Base-by-base conservation (phyloP, 2,113 vertebrate genomes). In the Notechis scutatus region DNA sequence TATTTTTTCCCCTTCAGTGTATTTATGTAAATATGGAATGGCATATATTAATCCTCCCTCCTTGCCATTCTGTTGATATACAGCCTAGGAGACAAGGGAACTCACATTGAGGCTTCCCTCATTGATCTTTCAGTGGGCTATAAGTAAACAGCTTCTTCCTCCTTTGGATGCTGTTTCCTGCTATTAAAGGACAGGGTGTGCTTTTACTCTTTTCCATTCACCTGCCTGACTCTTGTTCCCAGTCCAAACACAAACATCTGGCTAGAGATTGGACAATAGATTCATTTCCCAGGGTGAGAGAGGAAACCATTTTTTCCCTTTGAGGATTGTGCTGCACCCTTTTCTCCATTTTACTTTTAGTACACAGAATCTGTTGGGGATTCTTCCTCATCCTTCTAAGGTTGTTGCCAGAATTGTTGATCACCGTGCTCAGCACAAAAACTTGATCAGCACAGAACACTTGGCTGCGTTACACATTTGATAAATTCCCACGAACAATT, bases 21-120 rank as follows among this genome's bases (percentile, higher is more conserved):
- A 39, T 26, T 85, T 87, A n/a, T 92, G 91, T 85, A 34, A 92
- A 89, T 1, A 29, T 0, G 29, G 91, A 74, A 59, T 56, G 6
- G 20, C 14, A 47, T n/a, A 26, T 85, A 14, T 1, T 0, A 20
- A 0, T 92, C 74, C 0, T 18, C 3, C 10, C 1, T 0, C 3
- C 45, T 39, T 47, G 88, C 42, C 24, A 91, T 9, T 52, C 42
- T 23, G 0, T 1, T 59, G 0, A 92, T 34, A 11, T 6, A 0
- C 0, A 0, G 11, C 88, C 64, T 15, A 55, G 42, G 0, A 0
- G 20, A 52, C 23, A 47, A 47, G 0, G n/a, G 24, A 21, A 26
- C 5, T 26, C 3, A 26, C 2, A 0, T 1, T 0, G 1, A 0
- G 26, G 50, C 39, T 20, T 3, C 50, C 24, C 0, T 0, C 10